Conservation (phyloP, 2,113 vertebrate species). For the Haliaeetus leucogaster region DNA sequence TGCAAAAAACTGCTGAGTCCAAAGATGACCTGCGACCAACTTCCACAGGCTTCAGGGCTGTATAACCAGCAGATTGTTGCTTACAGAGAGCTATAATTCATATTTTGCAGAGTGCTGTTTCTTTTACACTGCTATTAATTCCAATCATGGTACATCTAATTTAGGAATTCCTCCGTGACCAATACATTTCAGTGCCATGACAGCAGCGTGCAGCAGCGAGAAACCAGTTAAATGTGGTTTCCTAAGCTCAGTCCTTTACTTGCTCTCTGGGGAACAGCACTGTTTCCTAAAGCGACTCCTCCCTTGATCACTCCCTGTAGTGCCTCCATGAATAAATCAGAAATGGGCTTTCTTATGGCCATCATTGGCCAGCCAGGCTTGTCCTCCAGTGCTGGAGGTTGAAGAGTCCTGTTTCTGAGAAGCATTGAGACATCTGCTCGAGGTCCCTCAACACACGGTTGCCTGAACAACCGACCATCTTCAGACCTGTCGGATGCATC, state of each 20-base stretch:
- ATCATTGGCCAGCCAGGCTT: not conserved
- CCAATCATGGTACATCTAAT: not conserved
- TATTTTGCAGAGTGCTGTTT: not conserved
- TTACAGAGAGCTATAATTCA: not conserved
- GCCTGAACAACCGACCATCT: not conserved
- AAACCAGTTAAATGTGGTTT: not conserved
- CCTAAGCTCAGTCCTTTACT: not conserved
- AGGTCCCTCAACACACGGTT: fast-evolving
- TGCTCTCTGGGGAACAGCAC: not conserved
- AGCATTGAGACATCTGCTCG: not conserved
- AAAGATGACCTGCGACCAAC: not conserved
- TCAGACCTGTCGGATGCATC: not conserved
- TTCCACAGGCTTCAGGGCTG: not conserved
- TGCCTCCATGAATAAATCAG: not conserved
- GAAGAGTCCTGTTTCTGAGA: not conserved
- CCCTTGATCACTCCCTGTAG: not conserved
- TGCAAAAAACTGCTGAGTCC: not conserved
- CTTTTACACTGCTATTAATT: not conserved
- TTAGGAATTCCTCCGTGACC: not conserved
- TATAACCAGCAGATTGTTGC: not conserved
- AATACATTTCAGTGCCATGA: not conserved
- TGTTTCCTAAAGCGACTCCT: not conserved
- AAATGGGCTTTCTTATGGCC: not conserved
- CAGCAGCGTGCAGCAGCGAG: not conserved
- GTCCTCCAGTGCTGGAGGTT: not conserved